A percentile compares a stretch with the other conserved stretches of the same genome.
Evolutionary conservation across 2,888 invertebrate genomes (phyloP).

Genomic region (Acleris sparsana): DNA sequence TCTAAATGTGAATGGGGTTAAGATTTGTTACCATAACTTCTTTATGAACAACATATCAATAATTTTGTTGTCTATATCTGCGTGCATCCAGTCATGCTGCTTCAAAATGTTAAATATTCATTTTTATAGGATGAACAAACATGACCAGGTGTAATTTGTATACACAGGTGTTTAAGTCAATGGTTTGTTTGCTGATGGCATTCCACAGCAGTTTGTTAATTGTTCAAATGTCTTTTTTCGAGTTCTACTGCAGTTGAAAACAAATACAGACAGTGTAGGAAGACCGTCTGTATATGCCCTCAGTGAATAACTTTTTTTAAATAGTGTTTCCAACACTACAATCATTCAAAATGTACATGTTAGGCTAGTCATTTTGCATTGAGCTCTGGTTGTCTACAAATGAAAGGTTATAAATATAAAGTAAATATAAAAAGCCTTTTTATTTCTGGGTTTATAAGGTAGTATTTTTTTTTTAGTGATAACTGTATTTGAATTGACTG

Average conservation of each 20-base stretch:
- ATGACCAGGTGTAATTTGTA: slow-evolving; percentile 11
- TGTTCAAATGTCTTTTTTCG: slow-evolving; percentile 7
- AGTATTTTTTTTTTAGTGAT: too few species aligned
- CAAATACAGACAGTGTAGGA: neutral
- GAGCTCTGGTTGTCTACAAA: too few species aligned
- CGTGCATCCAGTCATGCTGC: neutral
- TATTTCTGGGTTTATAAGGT: too few species aligned
- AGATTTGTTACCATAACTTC: too few species aligned
- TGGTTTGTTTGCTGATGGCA: slow-evolving; percentile 13
- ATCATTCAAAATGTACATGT: too few species aligned
- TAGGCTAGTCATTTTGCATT: too few species aligned
- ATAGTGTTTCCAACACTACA: too few species aligned
- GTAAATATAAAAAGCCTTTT: too few species aligned
- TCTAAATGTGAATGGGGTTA: too few species aligned
- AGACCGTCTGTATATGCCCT: neutral
- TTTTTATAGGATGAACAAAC: slow-evolving; percentile 1
- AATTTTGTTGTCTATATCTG: neutral
- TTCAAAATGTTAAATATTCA: neutral
- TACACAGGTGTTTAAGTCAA: slow-evolving; percentile 27
- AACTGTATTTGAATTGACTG: too few species aligned
- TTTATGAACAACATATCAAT: too few species aligned
- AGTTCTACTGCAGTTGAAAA: neutral
- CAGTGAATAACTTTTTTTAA: neutral
- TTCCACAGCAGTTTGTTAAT: slow-evolving; percentile 27
- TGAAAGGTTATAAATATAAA: too few species aligned